These are phyloP conservation scores for Festucalex cinctus DNA, from an alignment of 2,113 vertebrate species.

Conservation along the genomic window DNA sequence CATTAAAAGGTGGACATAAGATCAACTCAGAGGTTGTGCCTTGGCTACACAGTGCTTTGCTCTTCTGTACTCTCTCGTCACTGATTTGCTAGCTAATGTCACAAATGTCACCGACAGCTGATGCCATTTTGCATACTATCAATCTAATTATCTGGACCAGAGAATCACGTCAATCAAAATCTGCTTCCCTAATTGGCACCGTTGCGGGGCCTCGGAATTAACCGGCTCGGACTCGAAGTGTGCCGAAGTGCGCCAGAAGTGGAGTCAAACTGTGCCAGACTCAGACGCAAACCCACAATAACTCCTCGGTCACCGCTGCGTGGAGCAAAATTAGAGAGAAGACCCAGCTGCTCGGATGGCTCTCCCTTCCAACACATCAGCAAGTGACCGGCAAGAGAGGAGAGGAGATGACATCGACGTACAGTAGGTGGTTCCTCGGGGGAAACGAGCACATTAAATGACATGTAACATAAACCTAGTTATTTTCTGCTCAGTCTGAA, in stretches of 20 bases:
- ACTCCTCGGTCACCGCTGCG: constrained; percentile 46
- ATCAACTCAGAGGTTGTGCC: too few relatives aligned
- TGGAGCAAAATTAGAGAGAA: constrained; percentile 52
- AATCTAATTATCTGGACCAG: too few relatives aligned
- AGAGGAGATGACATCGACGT: constrained; percentile 36
- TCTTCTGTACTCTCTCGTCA: too few relatives aligned
- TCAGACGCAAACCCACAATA: constrained; percentile 54
- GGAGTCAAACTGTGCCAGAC: constrained; percentile 41
- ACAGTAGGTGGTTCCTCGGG: constrained; percentile 23
- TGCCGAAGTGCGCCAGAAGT: constrained; percentile 30
- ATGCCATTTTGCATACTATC: too few relatives aligned
- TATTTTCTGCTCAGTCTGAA: constrained; percentile 42
- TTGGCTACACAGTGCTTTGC: too few relatives aligned
- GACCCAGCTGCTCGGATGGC: constrained; percentile 46
- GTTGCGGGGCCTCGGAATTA: not conserved
- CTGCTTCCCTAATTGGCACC: constrained; percentile 5
- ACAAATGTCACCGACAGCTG: too few relatives aligned
- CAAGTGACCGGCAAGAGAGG: constrained; percentile 28
- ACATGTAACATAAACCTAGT: constrained; percentile 34
- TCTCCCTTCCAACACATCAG: constrained; percentile 46
- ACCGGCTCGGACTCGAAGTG: not conserved
- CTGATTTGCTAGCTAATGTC: too few relatives aligned
- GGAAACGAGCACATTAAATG: constrained; percentile 37
- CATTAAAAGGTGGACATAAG: too few relatives aligned
- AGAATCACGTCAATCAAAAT: too few relatives aligned